These are phyloP conservation scores for Lethenteron camtschaticum DNA, from an alignment of 2,113 vertebrate genomes.

Conservation along the genomic window DNA sequence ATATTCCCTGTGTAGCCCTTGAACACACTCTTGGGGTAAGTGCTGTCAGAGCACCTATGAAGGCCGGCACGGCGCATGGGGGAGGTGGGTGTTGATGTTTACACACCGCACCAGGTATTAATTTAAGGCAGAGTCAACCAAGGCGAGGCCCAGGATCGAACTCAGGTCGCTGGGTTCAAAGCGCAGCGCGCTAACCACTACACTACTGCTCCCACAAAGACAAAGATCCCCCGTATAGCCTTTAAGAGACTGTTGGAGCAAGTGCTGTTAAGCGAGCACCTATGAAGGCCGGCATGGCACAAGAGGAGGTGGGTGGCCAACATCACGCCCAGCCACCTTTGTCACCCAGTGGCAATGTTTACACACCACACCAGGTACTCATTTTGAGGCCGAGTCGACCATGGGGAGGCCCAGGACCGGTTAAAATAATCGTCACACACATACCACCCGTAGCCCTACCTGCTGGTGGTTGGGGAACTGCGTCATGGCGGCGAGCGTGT, in stretches of 20 bases:
- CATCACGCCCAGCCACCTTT: no score
- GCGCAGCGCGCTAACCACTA: neutral
- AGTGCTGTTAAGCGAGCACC: neutral
- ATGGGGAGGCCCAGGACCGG: neutral
- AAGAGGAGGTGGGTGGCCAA: no score
- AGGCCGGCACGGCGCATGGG: no score
- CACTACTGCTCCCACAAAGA: neutral
- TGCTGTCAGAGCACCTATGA: no score
- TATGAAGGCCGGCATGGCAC: no score
- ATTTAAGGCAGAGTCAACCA: no score
- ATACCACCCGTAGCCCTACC: slow-evolving; percentile 16
- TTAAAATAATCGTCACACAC: neutral
- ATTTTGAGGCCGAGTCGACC: neutral
- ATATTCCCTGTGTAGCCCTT: no score
- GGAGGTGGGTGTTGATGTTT: no score
- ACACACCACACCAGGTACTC: no score
- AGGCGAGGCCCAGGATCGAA: neutral
- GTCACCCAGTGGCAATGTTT: no score
- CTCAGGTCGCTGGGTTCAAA: neutral
- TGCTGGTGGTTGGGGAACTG: slow-evolving; percentile 94
- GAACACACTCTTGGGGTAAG: no score
- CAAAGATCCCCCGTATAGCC: neutral
- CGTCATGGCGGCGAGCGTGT: slow-evolving; percentile 87
- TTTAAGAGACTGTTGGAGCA: neutral
- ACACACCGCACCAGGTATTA: no score